A percentile compares a stretch with the other conserved stretches of the same genome.
Evolutionary conservation across 2,888 invertebrate species (phyloP).

Genomic region (Polietes domitor): DNA sequence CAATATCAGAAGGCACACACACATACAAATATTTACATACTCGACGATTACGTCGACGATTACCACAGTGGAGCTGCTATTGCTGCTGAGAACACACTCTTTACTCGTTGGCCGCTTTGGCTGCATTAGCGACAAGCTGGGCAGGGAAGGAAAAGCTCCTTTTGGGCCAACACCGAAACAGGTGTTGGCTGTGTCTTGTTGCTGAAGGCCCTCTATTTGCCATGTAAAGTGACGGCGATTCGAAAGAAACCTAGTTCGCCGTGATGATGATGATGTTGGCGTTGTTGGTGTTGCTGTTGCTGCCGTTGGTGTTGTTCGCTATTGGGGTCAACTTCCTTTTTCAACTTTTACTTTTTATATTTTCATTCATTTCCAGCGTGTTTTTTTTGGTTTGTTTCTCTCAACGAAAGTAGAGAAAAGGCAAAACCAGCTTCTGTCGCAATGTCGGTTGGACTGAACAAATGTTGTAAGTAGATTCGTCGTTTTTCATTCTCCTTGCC

Average conservation of each 20-base stretch:
- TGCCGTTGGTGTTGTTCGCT: conserved; percentile 27
- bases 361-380: conserved; percentile 45
- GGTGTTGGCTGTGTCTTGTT: background rate
- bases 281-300: conserved; percentile 18
- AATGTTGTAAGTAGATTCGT: conserved; percentile 58
- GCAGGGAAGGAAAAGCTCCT: background rate
- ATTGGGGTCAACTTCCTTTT: conserved; percentile 64
- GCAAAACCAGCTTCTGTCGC: conserved; percentile 55
- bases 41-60: background rate
- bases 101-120: background rate
- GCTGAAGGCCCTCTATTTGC: conserved; percentile 27
- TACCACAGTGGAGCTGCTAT: too few relatives aligned
- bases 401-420: conserved; percentile 12
- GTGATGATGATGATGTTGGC: background rate
- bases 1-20: conserved; percentile 12
- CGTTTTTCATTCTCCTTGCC: conserved; percentile 57
- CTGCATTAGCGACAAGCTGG: background rate
- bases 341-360: conserved; percentile 45
- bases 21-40: background rate
- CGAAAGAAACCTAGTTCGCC: conserved; percentile 27
- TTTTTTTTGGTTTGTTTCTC: conserved; percentile 23
- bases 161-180: conserved; percentile 21
- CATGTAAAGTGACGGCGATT: conserved; percentile 51
- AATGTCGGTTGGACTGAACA: conserved; percentile 66
- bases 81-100: background rate